Evolutionary conservation across 2,113 vertebrate species (phyloP).

Genomic region (Platanista minor): DNA sequence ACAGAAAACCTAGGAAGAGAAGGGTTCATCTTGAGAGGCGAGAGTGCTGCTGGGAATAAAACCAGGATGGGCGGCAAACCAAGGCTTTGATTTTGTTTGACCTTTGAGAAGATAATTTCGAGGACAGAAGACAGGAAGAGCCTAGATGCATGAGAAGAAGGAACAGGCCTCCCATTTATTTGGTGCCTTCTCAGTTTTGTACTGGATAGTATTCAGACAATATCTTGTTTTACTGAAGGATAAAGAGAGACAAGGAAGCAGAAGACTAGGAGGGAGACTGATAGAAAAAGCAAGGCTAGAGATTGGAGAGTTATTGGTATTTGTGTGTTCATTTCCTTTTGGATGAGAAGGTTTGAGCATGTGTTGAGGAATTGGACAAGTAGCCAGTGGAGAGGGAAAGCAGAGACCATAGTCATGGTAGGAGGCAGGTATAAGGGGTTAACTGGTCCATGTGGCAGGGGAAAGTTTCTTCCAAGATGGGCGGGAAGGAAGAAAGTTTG

Average conservation of each 20-base stretch:
- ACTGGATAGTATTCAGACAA: not conserved
- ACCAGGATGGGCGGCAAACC: not conserved
- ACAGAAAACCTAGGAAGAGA: not conserved
- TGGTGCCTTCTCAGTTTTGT: not conserved
- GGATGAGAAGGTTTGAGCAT: not conserved
- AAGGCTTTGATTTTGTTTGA: not conserved
- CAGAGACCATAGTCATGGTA: not conserved
- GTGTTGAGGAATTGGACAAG: not conserved
- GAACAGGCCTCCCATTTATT: not conserved
- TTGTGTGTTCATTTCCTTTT: not conserved
- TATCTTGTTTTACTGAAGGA: not conserved
- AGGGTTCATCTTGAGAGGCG: not conserved
- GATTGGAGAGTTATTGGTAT: not conserved
- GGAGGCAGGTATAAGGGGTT: constrained; percentile 61
- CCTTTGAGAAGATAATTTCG: not conserved
- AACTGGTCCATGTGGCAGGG: constrained; percentile 45
- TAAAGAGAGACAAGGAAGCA: not conserved
- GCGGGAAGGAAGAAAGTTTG: constrained; percentile 65
- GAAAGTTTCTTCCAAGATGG: constrained; percentile 62
- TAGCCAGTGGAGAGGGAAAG: not conserved
- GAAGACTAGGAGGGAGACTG: not conserved
- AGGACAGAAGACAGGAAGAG: not conserved
- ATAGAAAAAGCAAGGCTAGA: not conserved
- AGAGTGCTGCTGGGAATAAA: not conserved
- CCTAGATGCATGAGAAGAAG: not conserved